Evolutionary conservation across 2,888 invertebrate species (phyloP), one percentile per base, ranked within the genome.

Genomic region (Eurytoma californica): DNA sequence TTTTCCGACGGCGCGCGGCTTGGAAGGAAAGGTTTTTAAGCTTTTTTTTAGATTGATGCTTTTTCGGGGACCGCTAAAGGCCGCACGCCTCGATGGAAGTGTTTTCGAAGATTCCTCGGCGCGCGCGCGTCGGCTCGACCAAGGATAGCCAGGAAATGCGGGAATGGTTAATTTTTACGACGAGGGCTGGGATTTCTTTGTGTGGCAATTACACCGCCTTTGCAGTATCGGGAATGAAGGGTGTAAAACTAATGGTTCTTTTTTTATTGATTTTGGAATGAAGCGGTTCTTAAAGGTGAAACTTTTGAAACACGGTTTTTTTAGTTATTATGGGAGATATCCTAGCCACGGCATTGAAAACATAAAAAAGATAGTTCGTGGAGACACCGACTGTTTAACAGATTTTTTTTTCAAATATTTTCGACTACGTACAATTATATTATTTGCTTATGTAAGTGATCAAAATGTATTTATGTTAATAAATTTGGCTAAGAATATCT

Each of bases 21-120:
- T 18, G 70, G 70, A 39, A 77, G 72, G 66, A 66, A 67, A 72
- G 66, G 47, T 77, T 70, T 68, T 61, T 66, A 49, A 58, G 20
- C 14, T 9, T 39, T 39, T 39, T 7, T 39, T 39, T 39, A 39
- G 9, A 39, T 39, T 9, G 9, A 39, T 9, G 39, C 39, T 39
- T 39, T 39, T 39, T 39, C 39, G 39, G 39, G 39, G 28, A 30
- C 30, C 68, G 7, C 55, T 30, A 14, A 14, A 13, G 12, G 13
- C 7, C 30, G 12, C 39, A 3, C 24, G 66, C 16, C 51, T 39
- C 12, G 24, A 2, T 24, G 24, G 24, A 24, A 24, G 24, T 24
- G 24, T 24, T 24, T 24, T 24, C 1, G 24, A 24, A 24, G 24
- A 24, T 24, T 24, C 16, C 51, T 39, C 12, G 2, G 51, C 18